phyloP scores from a whole-genome alignment of 2,888 invertebrate genomes.

The Empis stercorea region DNA sequence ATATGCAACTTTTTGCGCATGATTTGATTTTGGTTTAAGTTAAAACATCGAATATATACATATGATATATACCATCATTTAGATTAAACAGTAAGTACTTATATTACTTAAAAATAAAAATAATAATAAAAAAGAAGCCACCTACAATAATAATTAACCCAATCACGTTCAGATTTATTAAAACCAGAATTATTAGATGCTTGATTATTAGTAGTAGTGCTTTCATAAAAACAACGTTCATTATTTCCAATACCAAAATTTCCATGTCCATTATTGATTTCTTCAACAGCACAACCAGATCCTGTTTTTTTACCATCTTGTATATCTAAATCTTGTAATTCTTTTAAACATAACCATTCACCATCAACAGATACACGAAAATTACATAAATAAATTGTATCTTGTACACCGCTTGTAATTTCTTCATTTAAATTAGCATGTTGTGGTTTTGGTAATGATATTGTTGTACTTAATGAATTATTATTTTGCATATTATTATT shows the following conservation, averaged over 20 bases:
- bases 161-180: slow-evolving; percentile 30
- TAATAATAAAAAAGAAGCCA: slow-evolving; percentile 26
- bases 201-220: slow-evolving; percentile 5
- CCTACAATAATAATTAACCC: slow-evolving; percentile 36
- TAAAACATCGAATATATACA: too few species aligned
- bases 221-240: slow-evolving; percentile 12
- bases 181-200: slow-evolving; percentile 13
- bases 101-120: too few species aligned
- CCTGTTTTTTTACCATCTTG: slow-evolving; percentile 39
- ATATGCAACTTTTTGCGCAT: too few species aligned
- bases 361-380: slow-evolving; percentile 95
- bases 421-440: slow-evolving; percentile 34
- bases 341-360: slow-evolving; percentile 91
- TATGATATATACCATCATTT: too few species aligned
- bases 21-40: too few species aligned
- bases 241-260: slow-evolving; percentile 9
- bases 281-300: background rate
- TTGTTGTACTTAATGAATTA: slow-evolving; percentile 24
- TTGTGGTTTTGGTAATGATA: slow-evolving; percentile 34
- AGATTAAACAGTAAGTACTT: too few species aligned
- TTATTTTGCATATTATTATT: slow-evolving; percentile 8
- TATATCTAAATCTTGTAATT: slow-evolving; percentile 83
- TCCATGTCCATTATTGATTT: background rate
- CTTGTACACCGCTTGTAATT: slow-evolving; percentile 60
- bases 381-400: slow-evolving; percentile 93